phyloP scores from a whole-genome alignment of 2,113 vertebrate species.

The Leptobrachium ailaonicum region DNA sequence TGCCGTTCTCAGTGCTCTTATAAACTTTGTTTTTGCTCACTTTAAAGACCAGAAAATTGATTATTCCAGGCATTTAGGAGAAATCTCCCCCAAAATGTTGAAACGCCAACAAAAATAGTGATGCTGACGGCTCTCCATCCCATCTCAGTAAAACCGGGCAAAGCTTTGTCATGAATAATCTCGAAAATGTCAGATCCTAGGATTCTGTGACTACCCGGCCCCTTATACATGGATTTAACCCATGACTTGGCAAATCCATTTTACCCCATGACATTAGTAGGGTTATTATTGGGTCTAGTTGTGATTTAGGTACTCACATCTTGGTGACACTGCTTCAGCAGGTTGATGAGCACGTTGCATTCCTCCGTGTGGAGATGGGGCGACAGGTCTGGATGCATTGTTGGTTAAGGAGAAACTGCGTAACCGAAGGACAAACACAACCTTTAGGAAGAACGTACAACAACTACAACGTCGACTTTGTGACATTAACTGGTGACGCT shows the following conservation, averaged over 20 bases:
- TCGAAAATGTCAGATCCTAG: not conserved
- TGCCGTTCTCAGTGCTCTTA: no score
- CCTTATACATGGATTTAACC: not conserved
- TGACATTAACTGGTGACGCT: no score
- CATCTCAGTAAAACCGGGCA: not conserved
- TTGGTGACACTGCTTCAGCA: constrained; percentile 83
- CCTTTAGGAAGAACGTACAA: not conserved
- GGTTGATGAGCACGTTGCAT: constrained; percentile 84
- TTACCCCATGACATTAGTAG: not conserved
- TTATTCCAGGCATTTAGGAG: no score
- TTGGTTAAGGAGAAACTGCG: constrained; percentile 64
- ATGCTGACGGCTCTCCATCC: no score
- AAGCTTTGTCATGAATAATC: not conserved
- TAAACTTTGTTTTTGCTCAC: no score
- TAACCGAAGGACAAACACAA: constrained; percentile 40
- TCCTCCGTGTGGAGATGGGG: constrained; percentile 91
- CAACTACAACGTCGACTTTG: not conserved
- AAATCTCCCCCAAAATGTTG: no score
- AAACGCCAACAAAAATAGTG: no score
- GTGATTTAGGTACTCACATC: constrained; percentile 65
- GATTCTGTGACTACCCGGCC: not conserved
- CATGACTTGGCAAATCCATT: not conserved
- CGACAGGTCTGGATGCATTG: constrained; percentile 92
- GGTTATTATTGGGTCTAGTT: not conserved
- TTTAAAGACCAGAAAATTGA: no score